Percentiles rank a stretch among this genome's conserved stretches.
Conservation (phyloP, 2,888 invertebrate species). For the Adelognathus sp. region DNA sequence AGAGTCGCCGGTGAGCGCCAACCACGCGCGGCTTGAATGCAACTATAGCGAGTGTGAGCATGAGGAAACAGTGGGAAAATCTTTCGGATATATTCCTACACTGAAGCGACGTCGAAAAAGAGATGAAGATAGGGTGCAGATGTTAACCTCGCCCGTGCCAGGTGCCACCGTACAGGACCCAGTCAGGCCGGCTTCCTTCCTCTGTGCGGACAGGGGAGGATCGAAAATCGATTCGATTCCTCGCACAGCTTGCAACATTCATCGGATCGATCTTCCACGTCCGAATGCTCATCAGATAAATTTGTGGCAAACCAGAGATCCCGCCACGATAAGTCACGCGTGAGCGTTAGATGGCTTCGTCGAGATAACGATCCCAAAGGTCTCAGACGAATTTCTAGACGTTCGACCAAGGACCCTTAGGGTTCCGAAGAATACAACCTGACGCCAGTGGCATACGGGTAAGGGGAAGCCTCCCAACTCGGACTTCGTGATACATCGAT, state of each 20-base stretch:
- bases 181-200: conserved; percentile 8
- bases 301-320: conserved; percentile 38
- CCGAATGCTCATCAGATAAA: conserved; percentile 52
- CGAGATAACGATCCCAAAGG: conserved; percentile 34
- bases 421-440: conserved; percentile 19
- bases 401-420: conserved; percentile 9
- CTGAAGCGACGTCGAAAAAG: not conserved
- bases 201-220: conserved; percentile 3
- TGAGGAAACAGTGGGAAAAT: conserved; percentile 26
- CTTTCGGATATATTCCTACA: conserved; percentile 1
- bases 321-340: conserved; percentile 55
- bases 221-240: conserved; percentile 53
- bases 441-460: not conserved
- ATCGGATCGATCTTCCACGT: conserved; percentile 9
- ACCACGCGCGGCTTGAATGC: not conserved
- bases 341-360: conserved; percentile 48
- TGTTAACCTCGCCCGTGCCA: conserved; percentile 61
- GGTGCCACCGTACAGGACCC: conserved; percentile 49
- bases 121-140: conserved; percentile 50
- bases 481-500: not conserved
- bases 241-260: conserved; percentile 33
- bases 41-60: not conserved
- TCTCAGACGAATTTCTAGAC: conserved; percentile 56
- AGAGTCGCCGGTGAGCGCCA: not conserved
- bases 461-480: not conserved